Evolutionary conservation across 1,140 invertebrate species (phyloP), one percentile per base, ranked within the genome.

Genomic region (Trichomalopsis sarcophagae): DNA sequence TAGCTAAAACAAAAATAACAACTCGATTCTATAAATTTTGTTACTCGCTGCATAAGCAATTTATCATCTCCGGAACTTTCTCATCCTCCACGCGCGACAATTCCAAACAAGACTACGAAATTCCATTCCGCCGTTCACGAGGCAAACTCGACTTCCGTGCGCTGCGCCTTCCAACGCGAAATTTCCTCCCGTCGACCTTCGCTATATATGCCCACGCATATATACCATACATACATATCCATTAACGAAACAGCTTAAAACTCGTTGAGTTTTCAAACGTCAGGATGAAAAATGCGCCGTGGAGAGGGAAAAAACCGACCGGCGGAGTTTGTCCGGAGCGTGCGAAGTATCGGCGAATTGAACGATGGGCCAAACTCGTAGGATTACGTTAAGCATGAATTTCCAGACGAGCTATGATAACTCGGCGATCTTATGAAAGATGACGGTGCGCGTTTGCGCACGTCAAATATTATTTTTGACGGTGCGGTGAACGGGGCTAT

Each of bases 321-420:
- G 13, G 27, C 14, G 23, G 69, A 71, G 33, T 74, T 74, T 71
- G 68, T 71, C 11, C 36, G 30, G 55, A 21, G 55, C 1, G 50
- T 6, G 6, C 11, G 23, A 74, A 74, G 36, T 74, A 40, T 40
- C 33, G 17, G 33, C 30, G 33, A 73, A 73, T 73, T 73, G 71
- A 73, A 73, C 71, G 71, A 33, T 73, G 33, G 73, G 73, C 73
- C 4, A 74, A 36, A 74, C 73, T 62, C 55, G 55, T 11, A 33
- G 33, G 36, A 9, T 74, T 74, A 74, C 36, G 17, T 74, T 73
- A 36, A 30, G 69, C 30, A 33, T 33, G 69, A 73, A 73, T 73
- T 73, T 73, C 23, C 69, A 23, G 66, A 27, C n/a, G 66, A 23
- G 27, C 47, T 69, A 69, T 27, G 47, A 69, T 69, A 17, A 30